A percentile compares a stretch with the other conserved stretches of the same genome.
phyloP scores from a whole-genome alignment of 2,888 invertebrate genomes.

The Schizaphis graminum region DNA sequence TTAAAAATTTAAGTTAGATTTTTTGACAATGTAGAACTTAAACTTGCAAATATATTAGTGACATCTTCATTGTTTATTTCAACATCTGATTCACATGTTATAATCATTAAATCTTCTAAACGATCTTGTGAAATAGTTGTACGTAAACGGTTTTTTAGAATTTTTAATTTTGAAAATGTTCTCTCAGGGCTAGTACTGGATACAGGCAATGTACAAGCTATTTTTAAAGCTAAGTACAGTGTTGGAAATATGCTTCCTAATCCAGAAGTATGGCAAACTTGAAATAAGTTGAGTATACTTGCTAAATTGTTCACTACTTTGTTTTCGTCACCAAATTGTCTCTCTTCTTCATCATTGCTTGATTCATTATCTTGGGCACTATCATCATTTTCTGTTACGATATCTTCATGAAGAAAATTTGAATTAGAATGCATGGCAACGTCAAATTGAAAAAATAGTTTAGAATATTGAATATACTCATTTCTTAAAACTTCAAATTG shows the following conservation, averaged over 20 bases:
- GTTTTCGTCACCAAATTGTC: neutral
- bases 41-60: conserved; percentile 10
- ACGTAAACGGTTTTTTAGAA: conserved; percentile 23
- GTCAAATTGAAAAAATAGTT: neutral
- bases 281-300: neutral
- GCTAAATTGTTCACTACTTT: neutral
- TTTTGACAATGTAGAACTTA: too few relatives aligned
- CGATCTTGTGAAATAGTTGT: conserved; percentile 31
- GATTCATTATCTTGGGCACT: neutral
- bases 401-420: neutral
- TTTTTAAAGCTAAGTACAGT: neutral
- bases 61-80: neutral
- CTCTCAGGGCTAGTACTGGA: conserved; percentile 17
- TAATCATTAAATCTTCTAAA: conserved; percentile 13
- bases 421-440: neutral
- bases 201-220: neutral
- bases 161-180: conserved; percentile 31
- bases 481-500: neutral
- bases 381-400: neutral
- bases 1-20: too few relatives aligned
- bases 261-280: conserved; percentile 27
- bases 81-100: conserved; percentile 7
- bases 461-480: neutral
- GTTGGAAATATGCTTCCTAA: conserved; percentile 15
- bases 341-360: neutral